These are phyloP conservation scores for Ifrita kowaldi DNA, from an alignment of 2,113 vertebrate species.

Conservation along the genomic window DNA sequence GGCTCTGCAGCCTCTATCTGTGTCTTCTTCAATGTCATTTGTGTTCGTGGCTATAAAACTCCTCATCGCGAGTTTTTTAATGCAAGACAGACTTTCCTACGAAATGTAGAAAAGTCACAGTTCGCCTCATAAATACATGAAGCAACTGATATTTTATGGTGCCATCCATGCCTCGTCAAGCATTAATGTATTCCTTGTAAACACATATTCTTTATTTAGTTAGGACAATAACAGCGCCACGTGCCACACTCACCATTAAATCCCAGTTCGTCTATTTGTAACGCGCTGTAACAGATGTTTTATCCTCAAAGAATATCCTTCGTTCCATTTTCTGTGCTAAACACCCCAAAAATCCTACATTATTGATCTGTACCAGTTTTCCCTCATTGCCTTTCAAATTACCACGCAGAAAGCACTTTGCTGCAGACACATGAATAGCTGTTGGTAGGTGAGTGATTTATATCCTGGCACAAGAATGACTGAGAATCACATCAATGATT, in stretches of 20 bases:
- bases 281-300: constrained; percentile 35
- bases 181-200: constrained; percentile 47
- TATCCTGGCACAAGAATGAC: background rate
- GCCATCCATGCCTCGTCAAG: constrained; percentile 9
- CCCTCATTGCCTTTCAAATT: constrained; percentile 44
- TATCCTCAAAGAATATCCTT: constrained; percentile 7
- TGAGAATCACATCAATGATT: constrained; percentile 20
- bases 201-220: constrained; percentile 41
- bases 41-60: background rate
- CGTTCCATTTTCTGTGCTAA: background rate
- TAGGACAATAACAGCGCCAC: constrained; percentile 3
- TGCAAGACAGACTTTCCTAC: background rate
- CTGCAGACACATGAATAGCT: background rate
- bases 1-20: background rate
- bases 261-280: background rate
- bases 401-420: background rate
- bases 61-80: background rate
- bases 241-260: constrained; percentile 11
- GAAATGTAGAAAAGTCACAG: background rate
- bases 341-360: background rate
- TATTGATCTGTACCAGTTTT: constrained; percentile 38
- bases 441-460: constrained; percentile 36
- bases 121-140: constrained; percentile 18
- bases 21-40: background rate
- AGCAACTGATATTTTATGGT: constrained; percentile 1